phyloP scores from a whole-genome alignment of 2,113 vertebrate species.

The Triplophysa rosa region DNA sequence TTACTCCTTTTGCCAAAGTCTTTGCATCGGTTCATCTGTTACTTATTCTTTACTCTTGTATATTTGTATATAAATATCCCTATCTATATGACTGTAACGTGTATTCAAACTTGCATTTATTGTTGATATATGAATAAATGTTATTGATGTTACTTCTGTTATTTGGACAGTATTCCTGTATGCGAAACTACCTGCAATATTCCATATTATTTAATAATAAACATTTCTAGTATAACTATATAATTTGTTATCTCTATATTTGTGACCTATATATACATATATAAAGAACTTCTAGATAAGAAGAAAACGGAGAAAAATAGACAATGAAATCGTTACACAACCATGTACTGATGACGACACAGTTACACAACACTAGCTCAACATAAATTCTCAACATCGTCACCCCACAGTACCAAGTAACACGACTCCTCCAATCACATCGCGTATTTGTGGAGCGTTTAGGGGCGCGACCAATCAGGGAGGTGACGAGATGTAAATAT shows the following conservation, averaged over 20 bases:
- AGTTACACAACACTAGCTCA: conserved; percentile 45
- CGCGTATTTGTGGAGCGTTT: conserved; percentile 15
- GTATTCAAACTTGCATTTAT: conserved; percentile 76
- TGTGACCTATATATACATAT: neutral
- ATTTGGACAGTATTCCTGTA: conserved; percentile 75
- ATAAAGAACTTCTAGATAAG: too few species aligned
- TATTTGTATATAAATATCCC: conserved; percentile 73
- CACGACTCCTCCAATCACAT: conserved; percentile 65
- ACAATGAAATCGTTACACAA: conserved; percentile 53
- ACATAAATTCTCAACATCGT: conserved; percentile 24
- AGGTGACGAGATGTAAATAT: conserved; percentile 20
- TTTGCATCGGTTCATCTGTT: conserved; percentile 65
- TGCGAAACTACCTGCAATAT: conserved; percentile 77
- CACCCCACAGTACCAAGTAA: conserved; percentile 66
- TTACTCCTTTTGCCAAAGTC: conserved; percentile 78
- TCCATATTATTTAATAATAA: conserved; percentile 75
- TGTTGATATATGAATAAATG: conserved; percentile 68
- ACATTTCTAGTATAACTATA: conserved; percentile 58
- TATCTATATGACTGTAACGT: conserved; percentile 75
- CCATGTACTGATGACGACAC: conserved; percentile 10
- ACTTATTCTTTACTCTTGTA: conserved; percentile 64
- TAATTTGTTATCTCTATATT: neutral
- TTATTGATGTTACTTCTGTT: conserved; percentile 67
- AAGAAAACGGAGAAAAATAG: neutral
- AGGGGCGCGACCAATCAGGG: conserved; percentile 71